These are phyloP conservation scores for Actinia equina DNA, from an alignment of 64 coral and sea anemone species.

Conservation along the genomic window DNA sequence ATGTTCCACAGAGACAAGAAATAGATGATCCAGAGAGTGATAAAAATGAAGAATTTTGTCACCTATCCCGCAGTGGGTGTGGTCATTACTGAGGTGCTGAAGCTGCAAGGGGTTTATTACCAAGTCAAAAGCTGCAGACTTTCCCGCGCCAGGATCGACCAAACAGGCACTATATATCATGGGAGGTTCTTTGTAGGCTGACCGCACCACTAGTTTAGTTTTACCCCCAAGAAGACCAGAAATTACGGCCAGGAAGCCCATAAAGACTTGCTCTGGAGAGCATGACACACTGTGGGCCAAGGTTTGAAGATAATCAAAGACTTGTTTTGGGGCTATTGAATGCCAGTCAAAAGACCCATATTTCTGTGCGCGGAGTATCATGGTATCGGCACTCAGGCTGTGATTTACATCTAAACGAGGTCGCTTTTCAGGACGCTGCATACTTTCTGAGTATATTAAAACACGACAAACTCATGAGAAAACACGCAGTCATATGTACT, in stretches of 20 bases:
- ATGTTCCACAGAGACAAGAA: not conserved
- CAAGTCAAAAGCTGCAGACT: not conserved
- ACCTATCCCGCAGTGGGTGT: not conserved
- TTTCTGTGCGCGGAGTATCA: not conserved
- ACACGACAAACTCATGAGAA: too few relatives aligned
- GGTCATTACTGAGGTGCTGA: too few relatives aligned
- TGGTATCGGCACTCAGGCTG: not conserved
- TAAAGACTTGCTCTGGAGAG: not conserved
- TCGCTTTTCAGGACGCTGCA: too few relatives aligned
- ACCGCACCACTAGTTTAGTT: not conserved
- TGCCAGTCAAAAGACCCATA: not conserved
- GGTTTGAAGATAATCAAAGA: not conserved
- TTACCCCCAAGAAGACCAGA: not conserved
- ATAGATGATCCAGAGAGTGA: not conserved
- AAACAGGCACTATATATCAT: not conserved
- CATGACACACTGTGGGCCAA: not conserved
- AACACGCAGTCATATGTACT: too few relatives aligned
- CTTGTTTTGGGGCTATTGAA: not conserved
- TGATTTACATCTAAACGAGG: not conserved
- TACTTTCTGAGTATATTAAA: too few relatives aligned
- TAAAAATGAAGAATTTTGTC: not conserved
- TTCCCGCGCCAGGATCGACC: conserved; percentile 3
- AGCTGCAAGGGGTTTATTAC: not conserved
- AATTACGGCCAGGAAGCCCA: conserved; percentile 1
- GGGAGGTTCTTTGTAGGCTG: not conserved